phyloP scores from a whole-genome alignment of 2,797 vertebrate genomes.

The Anguilla anguilla region DNA sequence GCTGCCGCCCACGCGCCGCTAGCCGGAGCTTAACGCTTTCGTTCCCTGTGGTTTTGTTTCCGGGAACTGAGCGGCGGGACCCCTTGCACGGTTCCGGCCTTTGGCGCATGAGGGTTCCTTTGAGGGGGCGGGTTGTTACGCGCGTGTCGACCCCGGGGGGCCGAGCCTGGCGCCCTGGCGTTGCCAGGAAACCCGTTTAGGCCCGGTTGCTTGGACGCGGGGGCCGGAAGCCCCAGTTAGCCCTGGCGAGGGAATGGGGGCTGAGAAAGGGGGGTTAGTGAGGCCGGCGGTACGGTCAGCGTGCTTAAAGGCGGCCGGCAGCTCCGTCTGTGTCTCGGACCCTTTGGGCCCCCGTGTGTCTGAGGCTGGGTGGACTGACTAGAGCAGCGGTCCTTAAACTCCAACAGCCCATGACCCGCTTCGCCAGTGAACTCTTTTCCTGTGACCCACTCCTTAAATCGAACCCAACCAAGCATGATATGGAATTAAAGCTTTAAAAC shows the following conservation, averaged over 20 bases:
- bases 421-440: too few species aligned
- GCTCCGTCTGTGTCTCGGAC: not conserved
- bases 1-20: not conserved
- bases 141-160: not conserved
- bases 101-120: constrained; percentile 22
- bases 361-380: not conserved
- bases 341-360: not conserved
- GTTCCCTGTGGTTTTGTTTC: constrained; percentile 13
- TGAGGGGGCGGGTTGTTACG: constrained; percentile 22
- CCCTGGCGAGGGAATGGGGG: not conserved
- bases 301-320: not conserved
- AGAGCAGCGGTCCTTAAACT: not conserved
- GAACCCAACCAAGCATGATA: too few species aligned
- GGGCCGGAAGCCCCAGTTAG: not conserved
- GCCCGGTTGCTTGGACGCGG: not conserved
- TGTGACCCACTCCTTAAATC: too few species aligned
- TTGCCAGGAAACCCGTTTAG: not conserved
- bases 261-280: not conserved
- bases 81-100: not conserved
- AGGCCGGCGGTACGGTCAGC: not conserved
- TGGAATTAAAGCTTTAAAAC: too few species aligned
- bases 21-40: constrained; percentile 4
- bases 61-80: not conserved
- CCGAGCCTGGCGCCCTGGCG: constrained; percentile 1
- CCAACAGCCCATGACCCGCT: not conserved